Evolutionary conservation across 2,113 vertebrate genomes (phyloP).

Genomic region (Gymnogyps californianus): DNA sequence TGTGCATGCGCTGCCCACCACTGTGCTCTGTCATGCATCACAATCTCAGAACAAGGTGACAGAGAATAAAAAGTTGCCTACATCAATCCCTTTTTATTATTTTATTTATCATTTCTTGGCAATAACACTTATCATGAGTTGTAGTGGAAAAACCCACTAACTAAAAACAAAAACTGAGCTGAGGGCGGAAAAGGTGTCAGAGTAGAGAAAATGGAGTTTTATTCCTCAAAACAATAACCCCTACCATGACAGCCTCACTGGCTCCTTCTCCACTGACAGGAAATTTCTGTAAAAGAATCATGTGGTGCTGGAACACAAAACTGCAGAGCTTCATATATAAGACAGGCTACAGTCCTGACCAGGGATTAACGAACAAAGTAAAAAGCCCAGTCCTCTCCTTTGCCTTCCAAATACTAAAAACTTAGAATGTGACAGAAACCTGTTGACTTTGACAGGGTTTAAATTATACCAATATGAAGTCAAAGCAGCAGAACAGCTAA

Average conservation of each 20-base stretch:
- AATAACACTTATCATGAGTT: not conserved
- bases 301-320: constrained; percentile 10
- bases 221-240: not conserved
- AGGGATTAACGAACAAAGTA: not conserved
- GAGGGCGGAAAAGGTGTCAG: not conserved
- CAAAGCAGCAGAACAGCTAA: not conserved
- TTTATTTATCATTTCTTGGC: not conserved
- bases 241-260: not conserved
- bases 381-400: not conserved
- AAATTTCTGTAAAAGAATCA: constrained; percentile 39
- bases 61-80: not conserved
- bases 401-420: not conserved
- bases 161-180: not conserved
- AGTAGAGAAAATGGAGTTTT: not conserved
- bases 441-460: not conserved
- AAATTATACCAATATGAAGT: not conserved
- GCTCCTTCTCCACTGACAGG: constrained; percentile 15
- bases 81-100: not conserved
- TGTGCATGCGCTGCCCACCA: not conserved
- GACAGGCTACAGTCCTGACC: not conserved
- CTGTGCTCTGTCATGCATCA: not conserved
- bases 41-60: not conserved
- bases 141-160: not conserved
- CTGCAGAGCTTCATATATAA: not conserved
- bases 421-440: not conserved